These are phyloP conservation scores for Anastrepha obliqua DNA, from an alignment of 1,140 invertebrate genomes.

Conservation along the genomic window DNA sequence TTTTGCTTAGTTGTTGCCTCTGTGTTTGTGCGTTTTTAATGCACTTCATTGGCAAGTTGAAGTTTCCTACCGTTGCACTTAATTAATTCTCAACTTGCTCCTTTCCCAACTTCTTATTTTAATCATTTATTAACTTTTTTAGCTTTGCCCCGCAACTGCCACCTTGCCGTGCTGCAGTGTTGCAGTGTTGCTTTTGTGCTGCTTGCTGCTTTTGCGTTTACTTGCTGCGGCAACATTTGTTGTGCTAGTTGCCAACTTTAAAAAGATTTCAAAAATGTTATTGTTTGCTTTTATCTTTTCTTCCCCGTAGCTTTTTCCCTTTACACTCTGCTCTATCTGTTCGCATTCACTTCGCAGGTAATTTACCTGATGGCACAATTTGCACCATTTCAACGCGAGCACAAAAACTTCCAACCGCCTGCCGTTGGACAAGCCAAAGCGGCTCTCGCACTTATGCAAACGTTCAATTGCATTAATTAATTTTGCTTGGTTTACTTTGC, in stretches of 20 bases:
- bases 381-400: neutral
- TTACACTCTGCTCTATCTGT: neutral
- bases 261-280: slow-evolving; percentile 37
- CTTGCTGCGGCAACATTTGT: neutral
- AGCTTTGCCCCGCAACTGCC: neutral
- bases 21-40: slow-evolving; percentile 32
- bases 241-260: slow-evolving; percentile 1
- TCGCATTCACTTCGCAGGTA: neutral
- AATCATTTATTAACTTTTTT: neutral
- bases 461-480: slow-evolving; percentile 36
- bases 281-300: neutral
- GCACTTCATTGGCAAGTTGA: slow-evolving; percentile 45
- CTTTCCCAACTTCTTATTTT: neutral
- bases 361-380: slow-evolving; percentile 32
- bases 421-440: neutral
- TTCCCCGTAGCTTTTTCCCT: neutral
- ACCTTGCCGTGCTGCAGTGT: neutral
- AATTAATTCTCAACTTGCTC: slow-evolving; percentile 42
- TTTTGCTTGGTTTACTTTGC: slow-evolving; percentile 21
- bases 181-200: neutral
- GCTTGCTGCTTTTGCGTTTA: neutral
- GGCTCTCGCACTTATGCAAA: slow-evolving; percentile 4
- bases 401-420: neutral
- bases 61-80: slow-evolving; percentile 42
- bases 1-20: neutral